phyloP scores from a whole-genome alignment of 2,797 vertebrate genomes.

The Micrastur ruficollis region DNA sequence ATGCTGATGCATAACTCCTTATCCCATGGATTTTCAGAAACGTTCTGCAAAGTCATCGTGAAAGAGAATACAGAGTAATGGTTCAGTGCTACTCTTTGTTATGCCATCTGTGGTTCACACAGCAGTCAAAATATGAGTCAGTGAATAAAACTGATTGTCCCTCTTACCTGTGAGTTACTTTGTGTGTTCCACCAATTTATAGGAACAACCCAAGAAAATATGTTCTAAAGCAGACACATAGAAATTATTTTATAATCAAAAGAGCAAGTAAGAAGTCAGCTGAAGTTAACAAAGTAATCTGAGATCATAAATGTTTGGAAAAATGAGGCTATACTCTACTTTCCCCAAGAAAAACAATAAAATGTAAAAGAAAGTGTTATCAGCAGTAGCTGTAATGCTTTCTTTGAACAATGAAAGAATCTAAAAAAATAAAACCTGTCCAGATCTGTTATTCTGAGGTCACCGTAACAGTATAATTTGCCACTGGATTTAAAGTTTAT shows the following conservation, averaged over 20 bases:
- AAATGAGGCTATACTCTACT: not conserved
- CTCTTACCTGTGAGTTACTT: not conserved
- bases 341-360: not conserved
- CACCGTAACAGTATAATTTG: not conserved
- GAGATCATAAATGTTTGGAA: not conserved
- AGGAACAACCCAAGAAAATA: not conserved
- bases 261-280: not conserved
- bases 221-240: not conserved
- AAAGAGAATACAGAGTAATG: not conserved
- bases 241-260: not conserved
- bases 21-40: not conserved
- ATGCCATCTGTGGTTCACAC: not conserved
- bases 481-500: not conserved
- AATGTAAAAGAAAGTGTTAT: not conserved
- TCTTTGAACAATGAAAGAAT: not conserved
- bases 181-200: not conserved
- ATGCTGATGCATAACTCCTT: not conserved
- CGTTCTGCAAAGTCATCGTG: not conserved
- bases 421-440: not conserved
- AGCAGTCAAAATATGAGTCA: not conserved
- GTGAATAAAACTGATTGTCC: not conserved
- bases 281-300: not conserved
- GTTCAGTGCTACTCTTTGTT: not conserved
- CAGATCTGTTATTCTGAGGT: not conserved
- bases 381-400: not conserved